A percentile compares a stretch with the other conserved stretches of the same genome.
These are phyloP conservation scores for Drosophila trichaetosa DNA, from an alignment of 2,888 invertebrate genomes.

Conservation along the genomic window DNA sequence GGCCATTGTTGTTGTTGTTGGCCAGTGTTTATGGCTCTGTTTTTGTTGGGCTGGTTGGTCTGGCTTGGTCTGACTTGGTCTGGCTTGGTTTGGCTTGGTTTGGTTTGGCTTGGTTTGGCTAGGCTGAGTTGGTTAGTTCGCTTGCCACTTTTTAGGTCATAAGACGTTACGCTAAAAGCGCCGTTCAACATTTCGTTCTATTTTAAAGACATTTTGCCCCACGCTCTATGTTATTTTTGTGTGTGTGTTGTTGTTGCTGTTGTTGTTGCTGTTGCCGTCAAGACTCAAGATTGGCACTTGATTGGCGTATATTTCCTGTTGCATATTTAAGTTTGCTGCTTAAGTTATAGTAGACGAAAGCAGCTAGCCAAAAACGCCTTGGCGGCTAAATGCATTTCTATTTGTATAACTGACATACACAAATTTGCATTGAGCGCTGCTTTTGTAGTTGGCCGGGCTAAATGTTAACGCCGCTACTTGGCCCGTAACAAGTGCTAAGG, in stretches of 20 bases:
- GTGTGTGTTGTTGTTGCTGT: conserved; percentile 12
- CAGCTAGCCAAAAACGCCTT: conserved; percentile 42
- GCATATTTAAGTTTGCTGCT: conserved; percentile 81
- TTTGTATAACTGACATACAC: conserved; percentile 68
- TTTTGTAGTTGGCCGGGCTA: conserved; percentile 1
- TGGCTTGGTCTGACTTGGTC: background rate
- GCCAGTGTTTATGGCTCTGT: conserved; percentile 43
- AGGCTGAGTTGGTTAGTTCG: conserved; percentile 58
- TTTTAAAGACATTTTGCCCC: conserved; percentile 74
- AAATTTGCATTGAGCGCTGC: conserved; percentile 47
- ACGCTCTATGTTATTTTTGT: background rate
- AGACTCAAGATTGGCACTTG: conserved; percentile 82
- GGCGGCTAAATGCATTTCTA: conserved; percentile 72
- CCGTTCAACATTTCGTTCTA: conserved; percentile 71
- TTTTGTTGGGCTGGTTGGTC: conserved; percentile 41
- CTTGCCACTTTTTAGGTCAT: conserved; percentile 75
- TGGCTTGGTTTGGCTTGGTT: conserved; percentile 40
- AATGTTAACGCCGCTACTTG: conserved; percentile 12
- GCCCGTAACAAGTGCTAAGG: background rate
- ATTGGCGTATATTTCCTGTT: conserved; percentile 84
- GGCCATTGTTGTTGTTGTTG: conserved; percentile 32
- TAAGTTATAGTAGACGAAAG: conserved; percentile 43
- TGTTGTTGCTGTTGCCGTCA: conserved; percentile 65
- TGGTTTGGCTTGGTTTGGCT: conserved; percentile 30
- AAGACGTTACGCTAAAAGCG: conserved; percentile 76